Percentiles rank a stretch among this genome's conserved stretches.
phyloP scores from a whole-genome alignment of 2,797 vertebrate genomes.

The Trachurus trachurus region DNA sequence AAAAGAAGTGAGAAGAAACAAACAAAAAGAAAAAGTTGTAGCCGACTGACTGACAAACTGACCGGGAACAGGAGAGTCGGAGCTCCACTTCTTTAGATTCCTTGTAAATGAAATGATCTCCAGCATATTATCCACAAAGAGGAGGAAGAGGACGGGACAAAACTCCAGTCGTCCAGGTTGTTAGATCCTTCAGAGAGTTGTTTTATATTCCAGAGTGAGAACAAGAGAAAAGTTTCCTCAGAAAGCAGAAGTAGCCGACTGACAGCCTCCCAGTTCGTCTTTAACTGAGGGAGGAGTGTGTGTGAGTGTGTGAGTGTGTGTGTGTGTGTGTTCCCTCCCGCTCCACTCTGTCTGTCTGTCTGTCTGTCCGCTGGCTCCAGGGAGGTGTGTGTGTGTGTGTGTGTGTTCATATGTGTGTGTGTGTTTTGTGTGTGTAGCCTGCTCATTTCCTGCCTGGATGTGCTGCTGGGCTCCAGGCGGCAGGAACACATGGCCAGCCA shows the following conservation, averaged over 20 bases:
- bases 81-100: constrained; percentile 56
- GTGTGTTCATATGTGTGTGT: constrained; percentile 39
- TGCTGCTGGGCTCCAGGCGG: constrained; percentile 68
- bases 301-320: neutral
- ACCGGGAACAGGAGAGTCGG: constrained; percentile 55
- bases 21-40: neutral
- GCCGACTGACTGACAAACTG: constrained; percentile 56
- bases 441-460: constrained; percentile 82
- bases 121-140: constrained; percentile 75
- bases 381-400: constrained; percentile 52
- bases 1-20: neutral
- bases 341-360: constrained; percentile 56
- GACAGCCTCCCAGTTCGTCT: constrained; percentile 52
- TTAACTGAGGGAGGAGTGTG: constrained; percentile 64
- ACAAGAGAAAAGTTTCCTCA: constrained; percentile 38
- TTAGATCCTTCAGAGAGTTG: constrained; percentile 37
- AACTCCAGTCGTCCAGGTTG: constrained; percentile 51
- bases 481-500: constrained; percentile 79
- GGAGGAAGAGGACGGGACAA: neutral
- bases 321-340: constrained; percentile 43
- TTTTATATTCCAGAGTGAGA: constrained; percentile 32
- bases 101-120: constrained; percentile 56
- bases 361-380: constrained; percentile 62
- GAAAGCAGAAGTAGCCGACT: constrained; percentile 58
- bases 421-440: constrained; percentile 52